Evolutionary conservation across 2,888 invertebrate species (phyloP), one percentile per base, ranked within the genome.

Genomic region (Cephus runcator): DNA sequence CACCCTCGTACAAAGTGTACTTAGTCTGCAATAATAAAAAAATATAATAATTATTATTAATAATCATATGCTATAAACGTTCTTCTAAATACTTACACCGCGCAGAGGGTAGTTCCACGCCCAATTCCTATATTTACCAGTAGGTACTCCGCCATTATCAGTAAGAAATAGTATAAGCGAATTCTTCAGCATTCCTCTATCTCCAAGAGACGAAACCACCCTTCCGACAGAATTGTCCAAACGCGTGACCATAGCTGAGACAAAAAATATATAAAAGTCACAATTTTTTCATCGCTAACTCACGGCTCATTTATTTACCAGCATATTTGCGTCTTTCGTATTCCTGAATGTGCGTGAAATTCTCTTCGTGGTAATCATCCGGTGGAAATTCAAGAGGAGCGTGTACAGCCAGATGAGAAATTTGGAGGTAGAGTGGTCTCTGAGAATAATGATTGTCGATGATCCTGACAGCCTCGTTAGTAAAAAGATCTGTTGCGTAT

Each of bases 331-430:
- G 93, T 80, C 97, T 93, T 83, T 95, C 94, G 0, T 94, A 92
- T 84, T 96, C 95, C 34, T 93, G 92, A 30, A 94, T 93, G 92
- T 97, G 95, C 79, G 95, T 93, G 74, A 94, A 94, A 77, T 95
- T 94, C 56, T 94, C 93, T 0, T 83, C 76, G 40, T 81, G 80
- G 2, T 96, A 96, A 0, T 94, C 96, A 86, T 96, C 95, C 74
- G 95, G 90, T 0, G 93, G 93, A 15, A 95, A 94, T 75, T 95
- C 95, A 0, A 93, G 92, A 2, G 94, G 96, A 0, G 96, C 94
- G 89, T 98, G 98, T 0, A 96, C 95, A 0, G 97, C 98, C 75
- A 96, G 93, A 90, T 98, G 97, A 0, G 95, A 94, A 76, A 98
- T 88, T 91, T 96, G 94, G 79, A 98, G 92, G 87, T 97, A 97